Evolutionary conservation across 1,140 invertebrate species (phyloP).

Genomic region (Dendrolimus kikuchii): DNA sequence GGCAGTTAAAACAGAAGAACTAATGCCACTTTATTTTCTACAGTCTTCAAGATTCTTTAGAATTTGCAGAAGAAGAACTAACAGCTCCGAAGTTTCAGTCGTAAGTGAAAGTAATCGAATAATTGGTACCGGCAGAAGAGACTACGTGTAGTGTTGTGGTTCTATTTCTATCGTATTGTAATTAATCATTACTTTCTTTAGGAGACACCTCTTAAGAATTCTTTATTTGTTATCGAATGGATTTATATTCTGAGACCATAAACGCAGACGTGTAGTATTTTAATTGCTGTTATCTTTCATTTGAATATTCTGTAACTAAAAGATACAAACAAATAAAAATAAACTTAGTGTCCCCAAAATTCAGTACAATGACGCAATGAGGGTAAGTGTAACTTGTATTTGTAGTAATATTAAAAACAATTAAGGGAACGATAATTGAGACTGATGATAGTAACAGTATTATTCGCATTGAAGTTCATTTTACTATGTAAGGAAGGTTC

Average conservation of each 20-base stretch:
- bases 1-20: neutral
- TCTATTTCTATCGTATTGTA: no score
- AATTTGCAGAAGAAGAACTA: constrained; percentile 45
- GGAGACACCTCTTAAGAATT: no score
- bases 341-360: no score
- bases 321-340: no score
- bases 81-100: constrained; percentile 54
- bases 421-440: constrained; percentile 11
- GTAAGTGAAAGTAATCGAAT: constrained; percentile 60
- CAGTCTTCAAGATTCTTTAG: constrained; percentile 51
- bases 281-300: no score
- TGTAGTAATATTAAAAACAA: constrained; percentile 6
- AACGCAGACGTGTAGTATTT: no score
- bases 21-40: constrained; percentile 12
- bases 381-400: no score
- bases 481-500: neutral
- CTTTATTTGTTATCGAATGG: no score
- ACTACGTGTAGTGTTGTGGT: constrained; percentile 46
- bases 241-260: no score
- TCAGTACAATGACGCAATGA: no score
- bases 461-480: constrained; percentile 16
- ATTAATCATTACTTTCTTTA: no score
- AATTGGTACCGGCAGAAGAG: constrained; percentile 40
- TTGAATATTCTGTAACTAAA: no score
- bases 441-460: constrained; percentile 27